These are phyloP conservation scores for Girardinus metallicus DNA, from an alignment of 2,797 vertebrate genomes.

Conservation along the genomic window DNA sequence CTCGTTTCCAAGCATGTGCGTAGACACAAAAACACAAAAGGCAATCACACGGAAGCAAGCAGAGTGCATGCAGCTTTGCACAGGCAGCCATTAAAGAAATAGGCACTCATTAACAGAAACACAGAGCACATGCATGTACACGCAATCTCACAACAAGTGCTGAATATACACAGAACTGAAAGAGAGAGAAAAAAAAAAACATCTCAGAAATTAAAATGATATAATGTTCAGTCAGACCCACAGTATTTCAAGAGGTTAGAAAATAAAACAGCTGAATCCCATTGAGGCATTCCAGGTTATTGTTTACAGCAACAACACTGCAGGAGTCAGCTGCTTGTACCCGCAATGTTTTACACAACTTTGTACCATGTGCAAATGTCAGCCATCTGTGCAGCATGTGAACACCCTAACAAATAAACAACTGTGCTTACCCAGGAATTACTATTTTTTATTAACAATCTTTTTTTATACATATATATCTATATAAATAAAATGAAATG, in stretches of 20 bases:
- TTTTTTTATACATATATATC: background rate
- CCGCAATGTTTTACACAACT: slow-evolving; percentile 2
- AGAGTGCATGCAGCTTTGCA: slow-evolving; percentile 37
- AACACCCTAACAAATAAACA: slow-evolving; percentile 3
- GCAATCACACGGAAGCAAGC: slow-evolving; percentile 24
- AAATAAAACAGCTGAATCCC: slow-evolving; percentile 27
- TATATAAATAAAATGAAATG: no score
- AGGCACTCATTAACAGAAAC: slow-evolving; percentile 50
- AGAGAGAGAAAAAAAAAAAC: background rate
- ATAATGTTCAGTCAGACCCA: slow-evolving; percentile 24
- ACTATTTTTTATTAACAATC: background rate
- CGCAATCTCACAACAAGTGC: background rate
- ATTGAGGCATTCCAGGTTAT: slow-evolving; percentile 29
- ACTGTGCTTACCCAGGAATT: background rate
- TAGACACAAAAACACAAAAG: slow-evolving; percentile 33
- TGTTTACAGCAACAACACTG: slow-evolving; percentile 56
- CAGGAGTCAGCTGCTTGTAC: slow-evolving; percentile 11
- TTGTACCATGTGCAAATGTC: slow-evolving; percentile 25
- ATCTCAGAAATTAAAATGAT: slow-evolving; percentile 32
- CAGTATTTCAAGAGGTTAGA: slow-evolving; percentile 17
- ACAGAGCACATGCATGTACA: slow-evolving; percentile 11
- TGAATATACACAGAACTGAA: slow-evolving; percentile 14
- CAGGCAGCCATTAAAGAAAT: slow-evolving; percentile 58
- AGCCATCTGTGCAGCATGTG: background rate
- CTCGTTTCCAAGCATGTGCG: slow-evolving; percentile 40